These are phyloP conservation scores for Sandelia bainsii DNA, from an alignment of 2,797 vertebrate species.

Conservation along the genomic window DNA sequence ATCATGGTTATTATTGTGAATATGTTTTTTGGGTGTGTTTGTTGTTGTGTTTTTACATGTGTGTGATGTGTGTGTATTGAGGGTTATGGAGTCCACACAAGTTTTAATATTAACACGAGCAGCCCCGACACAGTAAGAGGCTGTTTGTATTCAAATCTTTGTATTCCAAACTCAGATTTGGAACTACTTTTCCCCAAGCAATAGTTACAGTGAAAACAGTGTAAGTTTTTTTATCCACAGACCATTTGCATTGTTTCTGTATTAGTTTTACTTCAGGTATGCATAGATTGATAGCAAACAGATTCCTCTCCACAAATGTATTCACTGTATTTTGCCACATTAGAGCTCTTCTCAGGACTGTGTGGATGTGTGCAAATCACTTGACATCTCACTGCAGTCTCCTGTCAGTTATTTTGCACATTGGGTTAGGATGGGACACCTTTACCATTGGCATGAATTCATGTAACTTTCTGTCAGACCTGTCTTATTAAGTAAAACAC, in stretches of 20 bases:
- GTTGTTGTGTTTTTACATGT: neutral
- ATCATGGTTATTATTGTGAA: conserved; percentile 29
- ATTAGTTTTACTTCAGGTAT: no score
- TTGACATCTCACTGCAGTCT: no score
- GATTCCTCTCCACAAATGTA: neutral
- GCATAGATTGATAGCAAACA: no score
- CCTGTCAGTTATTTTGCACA: neutral
- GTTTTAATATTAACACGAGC: neutral
- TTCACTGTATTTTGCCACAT: neutral
- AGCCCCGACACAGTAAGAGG: no score
- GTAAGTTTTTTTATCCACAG: no score
- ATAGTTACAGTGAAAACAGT: no score
- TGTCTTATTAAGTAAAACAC: neutral
- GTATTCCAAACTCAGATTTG: no score
- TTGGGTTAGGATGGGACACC: neutral
- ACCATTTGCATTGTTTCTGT: no score
- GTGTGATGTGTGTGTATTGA: neutral
- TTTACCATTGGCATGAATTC: neutral
- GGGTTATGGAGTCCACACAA: neutral
- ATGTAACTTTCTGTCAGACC: neutral
- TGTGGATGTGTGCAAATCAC: neutral
- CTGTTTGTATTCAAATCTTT: no score
- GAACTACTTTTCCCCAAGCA: neutral
- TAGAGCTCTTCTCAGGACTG: neutral
- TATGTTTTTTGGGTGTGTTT: conserved; percentile 18